Conservation (phyloP, 1,140 invertebrate species). For the Eupristina koningsbergeri region DNA sequence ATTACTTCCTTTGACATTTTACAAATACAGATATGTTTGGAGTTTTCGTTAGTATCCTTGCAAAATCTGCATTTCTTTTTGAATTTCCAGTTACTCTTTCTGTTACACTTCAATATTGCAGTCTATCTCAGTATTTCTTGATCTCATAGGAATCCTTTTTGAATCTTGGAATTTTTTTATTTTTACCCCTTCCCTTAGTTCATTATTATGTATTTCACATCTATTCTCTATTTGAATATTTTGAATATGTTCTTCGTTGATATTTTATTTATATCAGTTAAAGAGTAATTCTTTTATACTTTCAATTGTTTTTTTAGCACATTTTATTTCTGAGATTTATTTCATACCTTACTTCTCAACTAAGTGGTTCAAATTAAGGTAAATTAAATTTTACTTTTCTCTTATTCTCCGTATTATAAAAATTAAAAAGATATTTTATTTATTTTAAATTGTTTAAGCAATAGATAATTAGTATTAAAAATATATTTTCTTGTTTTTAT, state of each 20-base stretch:
- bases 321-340: not conserved
- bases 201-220: conserved; percentile 10
- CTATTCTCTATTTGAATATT: conserved; percentile 4
- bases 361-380: not conserved
- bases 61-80: conserved; percentile 22
- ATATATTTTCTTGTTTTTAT: not conserved
- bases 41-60: conserved; percentile 15
- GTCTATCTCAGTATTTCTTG: conserved; percentile 3
- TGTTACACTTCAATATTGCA: conserved; percentile 2
- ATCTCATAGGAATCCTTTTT: conserved; percentile 11
- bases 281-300: not conserved
- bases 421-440: not conserved
- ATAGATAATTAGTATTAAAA: not conserved
- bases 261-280: not conserved
- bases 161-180: not conserved
- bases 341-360: not conserved
- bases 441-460: not conserved
- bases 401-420: not conserved
- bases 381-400: not conserved
- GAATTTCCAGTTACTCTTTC: not conserved
- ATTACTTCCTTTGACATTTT: conserved; percentile 13
- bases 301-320: not conserved
- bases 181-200: not conserved
- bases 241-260: not conserved
- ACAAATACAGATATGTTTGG: conserved; percentile 5